phyloP scores from a whole-genome alignment of 2,888 invertebrate genomes.

The Corbicula japonica region DNA sequence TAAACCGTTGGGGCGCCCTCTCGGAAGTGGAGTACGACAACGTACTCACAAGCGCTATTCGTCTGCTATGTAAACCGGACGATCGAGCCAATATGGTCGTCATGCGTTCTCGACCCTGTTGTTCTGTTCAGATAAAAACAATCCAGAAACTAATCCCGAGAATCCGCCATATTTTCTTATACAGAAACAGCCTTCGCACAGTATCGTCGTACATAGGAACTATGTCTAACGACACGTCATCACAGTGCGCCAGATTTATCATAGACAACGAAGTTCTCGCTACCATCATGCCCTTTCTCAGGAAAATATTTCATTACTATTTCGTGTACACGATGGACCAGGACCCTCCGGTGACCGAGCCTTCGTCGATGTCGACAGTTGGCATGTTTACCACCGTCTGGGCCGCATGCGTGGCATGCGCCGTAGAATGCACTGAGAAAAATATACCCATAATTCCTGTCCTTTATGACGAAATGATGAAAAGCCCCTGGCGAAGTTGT shows the following conservation, averaged over 20 bases:
- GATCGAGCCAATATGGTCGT: slow-evolving; percentile 77
- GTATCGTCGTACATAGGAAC: slow-evolving; percentile 77
- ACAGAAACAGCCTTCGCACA: slow-evolving; percentile 80
- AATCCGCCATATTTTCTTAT: slow-evolving; percentile 79
- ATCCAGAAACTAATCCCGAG: slow-evolving; percentile 75
- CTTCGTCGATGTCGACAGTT: slow-evolving; percentile 70
- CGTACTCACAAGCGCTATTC: slow-evolving; percentile 77
- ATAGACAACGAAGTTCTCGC: slow-evolving; percentile 77
- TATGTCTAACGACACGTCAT: slow-evolving; percentile 73
- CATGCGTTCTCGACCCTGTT: slow-evolving; percentile 77
- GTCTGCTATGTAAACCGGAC: slow-evolving; percentile 81
- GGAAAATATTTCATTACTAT: slow-evolving; percentile 72
- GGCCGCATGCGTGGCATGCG: slow-evolving; percentile 77
- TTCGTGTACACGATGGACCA: slow-evolving; percentile 75
- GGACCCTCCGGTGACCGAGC: slow-evolving; percentile 63
- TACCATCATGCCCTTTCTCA: slow-evolving; percentile 75
- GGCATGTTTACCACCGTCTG: slow-evolving; percentile 79
- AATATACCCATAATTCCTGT: slow-evolving; percentile 77
- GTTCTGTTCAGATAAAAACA: slow-evolving; percentile 77
- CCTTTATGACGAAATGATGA: slow-evolving; percentile 83
- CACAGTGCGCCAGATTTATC: slow-evolving; percentile 73
- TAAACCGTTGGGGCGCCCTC: slow-evolving; percentile 72
- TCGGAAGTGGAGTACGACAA: slow-evolving; percentile 78
- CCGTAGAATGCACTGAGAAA: slow-evolving; percentile 73
- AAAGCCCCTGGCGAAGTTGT: slow-evolving; percentile 75